phyloP scores from a whole-genome alignment of 2,113 vertebrate species.

The Hepsetus odoe region DNA sequence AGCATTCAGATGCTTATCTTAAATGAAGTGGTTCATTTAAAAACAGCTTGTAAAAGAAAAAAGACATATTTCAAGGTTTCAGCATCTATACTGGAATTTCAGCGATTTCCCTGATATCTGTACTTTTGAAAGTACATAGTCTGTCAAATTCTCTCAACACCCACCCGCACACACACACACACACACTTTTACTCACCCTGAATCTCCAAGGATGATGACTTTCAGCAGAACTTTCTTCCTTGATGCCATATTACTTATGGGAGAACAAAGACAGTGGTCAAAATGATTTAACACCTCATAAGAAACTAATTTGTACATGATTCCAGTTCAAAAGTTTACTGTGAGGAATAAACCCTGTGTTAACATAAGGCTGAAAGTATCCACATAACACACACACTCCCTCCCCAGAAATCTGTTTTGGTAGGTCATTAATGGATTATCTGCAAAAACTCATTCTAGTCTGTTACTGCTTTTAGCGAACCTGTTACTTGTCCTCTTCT shows the following conservation, averaged over 20 bases:
- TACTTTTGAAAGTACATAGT: no score
- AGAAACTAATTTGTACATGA: background rate
- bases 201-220: slow-evolving; percentile 93
- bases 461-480: background rate
- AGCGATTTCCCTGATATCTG: no score
- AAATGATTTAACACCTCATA: background rate
- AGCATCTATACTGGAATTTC: no score
- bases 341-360: background rate
- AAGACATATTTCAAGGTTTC: no score
- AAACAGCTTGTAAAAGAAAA: no score
- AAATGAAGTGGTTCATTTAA: no score
- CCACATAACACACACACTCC: background rate
- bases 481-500: slow-evolving; percentile 32
- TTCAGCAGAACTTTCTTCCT: slow-evolving; percentile 96
- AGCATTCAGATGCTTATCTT: no score
- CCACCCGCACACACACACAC: slow-evolving; percentile 64
- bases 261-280: background rate
- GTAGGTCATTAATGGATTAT: background rate
- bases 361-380: background rate
- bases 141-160: no score
- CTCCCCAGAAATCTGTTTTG: background rate
- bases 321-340: background rate
- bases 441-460: background rate
- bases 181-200: slow-evolving; percentile 70
- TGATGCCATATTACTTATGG: slow-evolving; percentile 86